Evolutionary conservation across 2,888 invertebrate species (phyloP).

Genomic region (Drosophila imparisetae): DNA sequence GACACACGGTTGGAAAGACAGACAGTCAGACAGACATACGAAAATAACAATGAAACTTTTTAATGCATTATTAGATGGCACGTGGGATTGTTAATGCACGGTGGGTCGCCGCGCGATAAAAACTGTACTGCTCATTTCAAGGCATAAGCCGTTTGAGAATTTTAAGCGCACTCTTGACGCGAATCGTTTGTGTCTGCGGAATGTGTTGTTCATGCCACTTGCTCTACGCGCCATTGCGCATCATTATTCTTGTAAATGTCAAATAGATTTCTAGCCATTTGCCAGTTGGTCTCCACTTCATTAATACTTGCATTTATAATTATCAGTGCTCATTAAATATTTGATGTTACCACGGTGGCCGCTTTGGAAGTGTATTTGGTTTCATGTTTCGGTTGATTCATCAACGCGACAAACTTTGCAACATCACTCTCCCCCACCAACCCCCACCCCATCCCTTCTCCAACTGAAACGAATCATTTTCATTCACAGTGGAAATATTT

Average conservation of each 20-base stretch:
- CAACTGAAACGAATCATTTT: constrained; percentile 31
- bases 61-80: constrained; percentile 67
- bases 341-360: constrained; percentile 30
- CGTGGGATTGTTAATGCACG: constrained; percentile 34
- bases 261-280: background rate
- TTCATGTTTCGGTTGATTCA: constrained; percentile 33
- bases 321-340: constrained; percentile 15
- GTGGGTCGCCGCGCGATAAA: constrained; percentile 28
- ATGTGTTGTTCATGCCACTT: background rate
- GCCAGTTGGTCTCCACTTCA: background rate
- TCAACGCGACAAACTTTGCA: constrained; percentile 24
- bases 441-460: background rate
- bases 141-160: constrained; percentile 1
- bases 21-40: constrained; percentile 10
- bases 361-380: constrained; percentile 12
- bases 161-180: background rate
- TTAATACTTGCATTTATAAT: constrained; percentile 4
- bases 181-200: background rate
- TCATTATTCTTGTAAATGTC: background rate
- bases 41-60: constrained; percentile 67
- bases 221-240: background rate
- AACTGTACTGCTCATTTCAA: constrained; percentile 1
- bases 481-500: constrained; percentile 56
- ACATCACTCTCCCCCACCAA: background rate
- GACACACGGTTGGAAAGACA: constrained; percentile 48